These are phyloP conservation scores for Aspiorhynchus laticeps DNA, from an alignment of 2,113 vertebrate species.

Conservation along the genomic window DNA sequence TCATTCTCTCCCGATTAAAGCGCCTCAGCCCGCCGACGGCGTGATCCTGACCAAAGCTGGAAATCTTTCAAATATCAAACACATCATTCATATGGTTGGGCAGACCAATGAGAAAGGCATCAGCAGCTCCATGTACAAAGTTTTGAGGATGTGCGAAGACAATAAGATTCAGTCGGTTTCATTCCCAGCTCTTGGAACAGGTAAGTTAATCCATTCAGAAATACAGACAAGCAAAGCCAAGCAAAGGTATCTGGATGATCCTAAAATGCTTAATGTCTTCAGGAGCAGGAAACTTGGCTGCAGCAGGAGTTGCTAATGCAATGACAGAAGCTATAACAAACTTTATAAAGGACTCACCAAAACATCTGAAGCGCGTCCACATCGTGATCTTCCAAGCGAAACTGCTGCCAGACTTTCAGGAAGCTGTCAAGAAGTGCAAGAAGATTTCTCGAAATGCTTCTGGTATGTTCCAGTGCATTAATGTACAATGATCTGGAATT, in stretches of 20 bases:
- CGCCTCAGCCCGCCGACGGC: slow-evolving; percentile 58
- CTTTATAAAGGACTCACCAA: slow-evolving; percentile 35
- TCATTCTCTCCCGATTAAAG: slow-evolving; percentile 36
- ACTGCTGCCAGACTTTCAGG: slow-evolving; percentile 60
- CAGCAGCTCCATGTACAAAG: slow-evolving; percentile 59
- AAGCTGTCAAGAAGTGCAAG: slow-evolving; percentile 55
- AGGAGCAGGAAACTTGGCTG: slow-evolving; percentile 63
- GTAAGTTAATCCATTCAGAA: slow-evolving; percentile 39
- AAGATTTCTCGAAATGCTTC: neutral
- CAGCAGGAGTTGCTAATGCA: slow-evolving; percentile 54
- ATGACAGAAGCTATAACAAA: slow-evolving; percentile 59
- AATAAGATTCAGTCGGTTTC: slow-evolving; percentile 63
- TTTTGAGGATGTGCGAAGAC: slow-evolving; percentile 61
- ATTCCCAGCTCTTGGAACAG: slow-evolving; percentile 68
- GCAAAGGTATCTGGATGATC: neutral
- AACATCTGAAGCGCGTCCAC: slow-evolving; percentile 55
- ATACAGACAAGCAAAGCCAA: too few species aligned
- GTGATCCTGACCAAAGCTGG: slow-evolving; percentile 63
- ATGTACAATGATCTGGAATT: neutral
- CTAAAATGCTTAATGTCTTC: neutral
- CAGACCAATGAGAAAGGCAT: slow-evolving; percentile 59
- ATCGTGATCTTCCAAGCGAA: slow-evolving; percentile 63
- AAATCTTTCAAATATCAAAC: slow-evolving; percentile 57
- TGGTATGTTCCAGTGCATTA: neutral
- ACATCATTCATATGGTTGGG: slow-evolving; percentile 67